These are phyloP conservation scores for Brachystomella parvula DNA, from an alignment of 1,140 invertebrate genomes.

Conservation along the genomic window DNA sequence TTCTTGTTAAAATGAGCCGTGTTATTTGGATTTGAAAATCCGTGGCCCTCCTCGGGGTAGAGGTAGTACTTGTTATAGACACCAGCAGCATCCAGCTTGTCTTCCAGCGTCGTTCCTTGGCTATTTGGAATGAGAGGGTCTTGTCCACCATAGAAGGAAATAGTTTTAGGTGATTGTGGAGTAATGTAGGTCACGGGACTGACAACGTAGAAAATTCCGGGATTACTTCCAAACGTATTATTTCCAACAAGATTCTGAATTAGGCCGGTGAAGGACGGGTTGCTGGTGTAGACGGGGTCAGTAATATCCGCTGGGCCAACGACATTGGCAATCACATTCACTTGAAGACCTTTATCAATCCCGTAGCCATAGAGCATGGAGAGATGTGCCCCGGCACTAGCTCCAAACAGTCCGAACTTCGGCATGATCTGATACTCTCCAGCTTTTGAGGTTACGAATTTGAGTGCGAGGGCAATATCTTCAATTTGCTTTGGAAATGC, in stretches of 20 bases:
- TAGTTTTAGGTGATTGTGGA: constrained; percentile 6
- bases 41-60: constrained; percentile 6
- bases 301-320: constrained; percentile 5
- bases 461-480: not conserved
- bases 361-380: not conserved
- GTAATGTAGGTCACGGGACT: constrained; percentile 7
- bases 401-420: not conserved
- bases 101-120: not conserved
- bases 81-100: constrained; percentile 1
- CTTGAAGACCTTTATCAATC: not conserved
- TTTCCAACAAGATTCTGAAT: not conserved
- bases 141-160: not conserved
- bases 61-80: constrained; percentile 10
- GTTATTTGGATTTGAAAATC: not conserved
- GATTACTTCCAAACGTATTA: not conserved
- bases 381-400: not conserved
- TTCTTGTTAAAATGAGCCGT: not conserved
- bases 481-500: constrained; percentile 5
- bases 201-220: not conserved
- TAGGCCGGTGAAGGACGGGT: not conserved
- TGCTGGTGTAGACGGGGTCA: not conserved
- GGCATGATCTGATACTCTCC: not conserved
- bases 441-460: not conserved
- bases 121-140: not conserved
- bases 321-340: not conserved